These are phyloP conservation scores for Loriculus beryllinus DNA, from an alignment of 2,797 vertebrate genomes.

Conservation along the genomic window DNA sequence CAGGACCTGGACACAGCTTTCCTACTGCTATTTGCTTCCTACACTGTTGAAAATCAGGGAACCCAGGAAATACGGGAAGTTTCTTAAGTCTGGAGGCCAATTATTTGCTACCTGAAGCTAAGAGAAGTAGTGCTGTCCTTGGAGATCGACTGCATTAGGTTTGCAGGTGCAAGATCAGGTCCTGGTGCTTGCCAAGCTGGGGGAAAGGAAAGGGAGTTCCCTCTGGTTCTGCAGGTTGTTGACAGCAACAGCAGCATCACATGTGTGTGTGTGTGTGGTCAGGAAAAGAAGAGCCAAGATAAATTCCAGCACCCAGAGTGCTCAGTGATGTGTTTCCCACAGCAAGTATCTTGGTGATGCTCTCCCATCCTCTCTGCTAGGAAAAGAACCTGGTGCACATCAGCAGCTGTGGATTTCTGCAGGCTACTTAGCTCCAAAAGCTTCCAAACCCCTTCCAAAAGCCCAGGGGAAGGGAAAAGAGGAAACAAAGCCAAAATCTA, in stretches of 20 bases:
- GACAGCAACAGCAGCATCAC: not conserved
- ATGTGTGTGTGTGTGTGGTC: not conserved
- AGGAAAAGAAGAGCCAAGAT: not conserved
- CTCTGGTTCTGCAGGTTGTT: not conserved
- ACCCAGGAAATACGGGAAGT: not conserved
- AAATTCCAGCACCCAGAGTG: not conserved
- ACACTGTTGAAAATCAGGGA: accelerated
- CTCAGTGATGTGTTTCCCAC: not conserved
- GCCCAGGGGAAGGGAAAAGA: not conserved
- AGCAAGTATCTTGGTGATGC: not conserved
- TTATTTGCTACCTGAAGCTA: not conserved
- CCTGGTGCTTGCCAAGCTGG: not conserved
- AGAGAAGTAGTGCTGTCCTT: not conserved
- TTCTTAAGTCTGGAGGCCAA: not conserved
- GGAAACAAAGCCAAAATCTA: not conserved
- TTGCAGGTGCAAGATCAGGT: not conserved
- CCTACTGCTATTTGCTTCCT: accelerated
- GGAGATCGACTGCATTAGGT: accelerated
- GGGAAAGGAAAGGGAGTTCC: not conserved
- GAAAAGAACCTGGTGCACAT: not conserved
- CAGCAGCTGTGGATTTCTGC: not conserved
- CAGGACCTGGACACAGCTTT: accelerated
- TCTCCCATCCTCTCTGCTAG: not conserved
- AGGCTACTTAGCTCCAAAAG: not conserved
- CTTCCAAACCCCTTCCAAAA: not conserved